Evolutionary conservation across 2,113 vertebrate genomes (phyloP).

Genomic region (zebrafish (Danio rerio)): DNA sequence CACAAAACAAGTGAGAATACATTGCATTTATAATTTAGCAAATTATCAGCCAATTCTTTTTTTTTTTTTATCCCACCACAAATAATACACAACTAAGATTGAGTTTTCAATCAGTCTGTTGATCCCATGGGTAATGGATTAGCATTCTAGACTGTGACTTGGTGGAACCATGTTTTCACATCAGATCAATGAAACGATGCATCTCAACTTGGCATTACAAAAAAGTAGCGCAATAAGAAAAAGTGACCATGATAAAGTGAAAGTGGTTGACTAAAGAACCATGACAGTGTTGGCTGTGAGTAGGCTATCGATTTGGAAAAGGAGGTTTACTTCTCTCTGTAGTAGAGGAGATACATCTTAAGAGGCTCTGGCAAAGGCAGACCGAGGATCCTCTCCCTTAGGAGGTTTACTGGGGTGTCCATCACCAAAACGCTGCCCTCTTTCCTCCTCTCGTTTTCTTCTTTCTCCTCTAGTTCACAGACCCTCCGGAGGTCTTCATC

Average conservation of each 20-base stretch:
- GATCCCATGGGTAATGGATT: not conserved
- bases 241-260: not conserved
- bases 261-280: constrained; percentile 1
- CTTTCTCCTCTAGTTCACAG: constrained; percentile 44
- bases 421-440: constrained; percentile 69
- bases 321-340: constrained; percentile 81
- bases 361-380: constrained; percentile 87
- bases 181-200: not conserved
- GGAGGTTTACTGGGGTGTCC: constrained; percentile 80
- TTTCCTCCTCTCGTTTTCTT: constrained; percentile 72
- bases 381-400: constrained; percentile 83
- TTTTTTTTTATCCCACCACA: not conserved
- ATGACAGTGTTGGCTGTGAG: constrained; percentile 18
- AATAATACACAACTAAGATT: constrained; percentile 5
- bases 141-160: not conserved
- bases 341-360: constrained; percentile 89
- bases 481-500: constrained; percentile 61
- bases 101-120: not conserved
- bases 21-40: constrained; percentile 9
- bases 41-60: not conserved
- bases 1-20: constrained; percentile 3
- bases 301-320: not conserved
- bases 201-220: not conserved
- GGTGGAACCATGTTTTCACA: not conserved
- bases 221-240: not conserved